Evolutionary conservation across 2,888 invertebrate species (phyloP).

Genomic region (Drosophila hamatofila): DNA sequence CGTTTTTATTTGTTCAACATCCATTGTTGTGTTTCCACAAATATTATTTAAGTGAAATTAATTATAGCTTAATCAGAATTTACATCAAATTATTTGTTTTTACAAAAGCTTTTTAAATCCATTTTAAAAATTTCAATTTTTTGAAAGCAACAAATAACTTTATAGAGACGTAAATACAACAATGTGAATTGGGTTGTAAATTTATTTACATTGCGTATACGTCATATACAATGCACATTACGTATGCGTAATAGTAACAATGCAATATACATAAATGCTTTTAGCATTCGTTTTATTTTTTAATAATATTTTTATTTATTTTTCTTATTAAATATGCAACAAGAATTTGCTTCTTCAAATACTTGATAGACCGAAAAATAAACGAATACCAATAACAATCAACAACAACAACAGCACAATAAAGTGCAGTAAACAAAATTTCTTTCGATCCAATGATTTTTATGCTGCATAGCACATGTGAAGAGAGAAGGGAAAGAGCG

Average conservation of each 20-base stretch:
- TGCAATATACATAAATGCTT: conserved; percentile 5
- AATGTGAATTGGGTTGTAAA: background rate
- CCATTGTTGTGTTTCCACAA: background rate
- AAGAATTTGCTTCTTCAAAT: conserved; percentile 43
- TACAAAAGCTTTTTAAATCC: background rate
- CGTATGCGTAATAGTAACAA: conserved; percentile 40
- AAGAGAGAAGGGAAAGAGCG: background rate
- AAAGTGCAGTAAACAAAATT: conserved; percentile 44
- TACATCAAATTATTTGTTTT: background rate
- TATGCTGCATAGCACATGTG: conserved; percentile 13
- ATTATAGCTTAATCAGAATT: background rate
- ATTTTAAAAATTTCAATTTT: conserved; percentile 1
- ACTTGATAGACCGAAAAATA: conserved; percentile 55
- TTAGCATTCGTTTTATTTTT: background rate
- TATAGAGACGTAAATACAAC: background rate
- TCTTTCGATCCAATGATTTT: conserved; percentile 42
- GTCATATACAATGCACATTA: conserved; percentile 24
- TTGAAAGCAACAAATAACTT: background rate
- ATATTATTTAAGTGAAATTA: background rate
- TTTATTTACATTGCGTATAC: conserved; percentile 42
- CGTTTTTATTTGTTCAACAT: background rate
- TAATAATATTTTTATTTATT: conserved; percentile 6
- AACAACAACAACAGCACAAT: conserved; percentile 25
- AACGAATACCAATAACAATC: conserved; percentile 34
- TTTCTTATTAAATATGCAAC: conserved; percentile 48